Base-by-base conservation (phyloP, 2,797 vertebrate genomes). In the Octomys mimax region DNA sequence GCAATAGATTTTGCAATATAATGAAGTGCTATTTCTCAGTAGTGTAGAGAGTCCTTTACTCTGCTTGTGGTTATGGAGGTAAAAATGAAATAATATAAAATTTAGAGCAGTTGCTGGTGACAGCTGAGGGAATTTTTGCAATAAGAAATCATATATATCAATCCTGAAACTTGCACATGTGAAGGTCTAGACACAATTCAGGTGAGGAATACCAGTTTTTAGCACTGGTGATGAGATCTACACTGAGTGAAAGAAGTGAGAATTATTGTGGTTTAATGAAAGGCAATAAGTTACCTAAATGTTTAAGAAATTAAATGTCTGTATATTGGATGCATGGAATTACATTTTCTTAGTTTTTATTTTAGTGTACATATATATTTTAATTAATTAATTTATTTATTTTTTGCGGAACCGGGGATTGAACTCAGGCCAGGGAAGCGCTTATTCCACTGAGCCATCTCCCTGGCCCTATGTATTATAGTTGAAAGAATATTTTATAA, bases 21-120 rank as follows among this genome's bases (percentile, higher is more conserved):
- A 88, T 71, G 28, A 92, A 82, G 36, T 71, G 78, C 84, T 93
- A 21, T 92, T 96, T 94, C 68, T 96, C 62, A 79, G 87, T 49
- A 82, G 36, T 84, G 49, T 75, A 85, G 75, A 66, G n/a, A 80
- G 8, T 83, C 22, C 10, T 92, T 92, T 59, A 82, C 92, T 97
- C 95, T 84, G 11, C 73, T 95, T 28, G 73, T 89, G n/a, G 54
- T 89, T 92, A 46, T 92, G 57, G 77, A 86, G 10, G 18, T 81
- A 80, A 57, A 70, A 77, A 71, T 88, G 31, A 89, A 89, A 82
- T 26, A 82, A 9, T 46, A 46, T 85, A 83, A 97, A 42, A 73
- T 92, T 61, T 91, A 62, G 3, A 92, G 42, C 75, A 57, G 59
- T 71, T 77, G 12, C 22, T 52, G 84, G 42, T 42, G 36, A 90